These are phyloP conservation scores for Sarotherodon lohbergeri DNA, from an alignment of 2,113 vertebrate genomes.

Conservation along the genomic window DNA sequence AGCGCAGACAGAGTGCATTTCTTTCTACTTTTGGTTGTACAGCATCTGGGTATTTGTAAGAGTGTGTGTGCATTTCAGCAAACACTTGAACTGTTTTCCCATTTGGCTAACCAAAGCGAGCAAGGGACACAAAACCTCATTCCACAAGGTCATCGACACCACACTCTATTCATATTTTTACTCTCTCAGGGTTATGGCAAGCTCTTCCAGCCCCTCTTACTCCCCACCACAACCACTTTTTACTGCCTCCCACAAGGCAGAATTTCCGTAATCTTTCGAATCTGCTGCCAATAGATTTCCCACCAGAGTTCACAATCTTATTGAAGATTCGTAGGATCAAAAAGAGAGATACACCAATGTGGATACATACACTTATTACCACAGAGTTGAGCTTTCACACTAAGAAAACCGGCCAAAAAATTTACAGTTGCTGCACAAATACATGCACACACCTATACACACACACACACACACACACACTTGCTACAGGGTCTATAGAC, in stretches of 20 bases:
- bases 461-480: conserved; percentile 6
- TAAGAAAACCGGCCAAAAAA: neutral
- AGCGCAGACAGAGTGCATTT: neutral
- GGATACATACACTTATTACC: conserved; percentile 7
- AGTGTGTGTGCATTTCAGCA: neutral
- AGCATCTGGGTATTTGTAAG: neutral
- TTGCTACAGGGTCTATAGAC: conserved; percentile 37
- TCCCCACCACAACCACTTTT: conserved; percentile 24
- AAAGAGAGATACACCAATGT: conserved; percentile 26
- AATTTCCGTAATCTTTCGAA: conserved; percentile 61
- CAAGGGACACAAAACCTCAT: conserved; percentile 40
- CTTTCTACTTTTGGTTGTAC: neutral
- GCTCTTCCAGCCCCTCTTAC: neutral
- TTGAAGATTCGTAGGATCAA: conserved; percentile 45
- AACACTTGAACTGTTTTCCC: conserved; percentile 24
- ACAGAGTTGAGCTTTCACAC: neutral
- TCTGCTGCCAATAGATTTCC: conserved; percentile 64
- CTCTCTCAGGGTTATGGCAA: conserved; percentile 40
- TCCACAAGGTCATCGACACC: conserved; percentile 61
- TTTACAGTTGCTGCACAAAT: conserved; percentile 6
- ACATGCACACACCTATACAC: neutral
- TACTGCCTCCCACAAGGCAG: conserved; percentile 38
- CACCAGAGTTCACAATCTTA: conserved; percentile 48
- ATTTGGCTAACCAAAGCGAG: conserved; percentile 24
- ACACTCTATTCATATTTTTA: conserved; percentile 54